Conservation (phyloP, 2,888 invertebrate genomes). For the Hemistola chrysoprasaria region DNA sequence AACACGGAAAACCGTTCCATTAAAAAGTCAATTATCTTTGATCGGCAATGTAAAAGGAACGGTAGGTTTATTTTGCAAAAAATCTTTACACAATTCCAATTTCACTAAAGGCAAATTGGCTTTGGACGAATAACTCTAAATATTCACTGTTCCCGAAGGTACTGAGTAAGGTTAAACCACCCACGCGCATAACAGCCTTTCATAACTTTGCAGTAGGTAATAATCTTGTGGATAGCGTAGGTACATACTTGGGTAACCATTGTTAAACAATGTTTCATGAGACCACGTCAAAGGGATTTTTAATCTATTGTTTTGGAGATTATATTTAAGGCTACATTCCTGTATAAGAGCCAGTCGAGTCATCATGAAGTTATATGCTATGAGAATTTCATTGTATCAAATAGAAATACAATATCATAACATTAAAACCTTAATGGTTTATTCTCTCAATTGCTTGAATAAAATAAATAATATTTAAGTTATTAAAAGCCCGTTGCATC, state of each 20-base stretch:
- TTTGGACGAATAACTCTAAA: slow-evolving; percentile 40
- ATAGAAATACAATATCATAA: too few relatives aligned
- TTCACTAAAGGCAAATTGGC: slow-evolving; percentile 24
- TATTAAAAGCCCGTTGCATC: too few relatives aligned
- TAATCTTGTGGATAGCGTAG: slow-evolving; percentile 34
- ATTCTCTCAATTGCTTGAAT: too few relatives aligned
- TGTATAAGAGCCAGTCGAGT: too few relatives aligned
- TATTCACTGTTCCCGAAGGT: slow-evolving; percentile 46
- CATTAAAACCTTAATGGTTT: too few relatives aligned
- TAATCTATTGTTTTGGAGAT: slow-evolving; percentile 3
- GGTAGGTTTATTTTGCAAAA: slow-evolving; percentile 5
- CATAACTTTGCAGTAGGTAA: slow-evolving; percentile 44
- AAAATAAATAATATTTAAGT: too few relatives aligned
- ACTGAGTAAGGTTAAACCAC: slow-evolving; percentile 41
- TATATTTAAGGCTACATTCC: background rate
- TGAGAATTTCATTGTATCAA: too few relatives aligned
- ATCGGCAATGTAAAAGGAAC: background rate
- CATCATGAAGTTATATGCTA: too few relatives aligned
- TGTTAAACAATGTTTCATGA: slow-evolving; percentile 25
- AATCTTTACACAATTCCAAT: slow-evolving; percentile 25
- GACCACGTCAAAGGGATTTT: slow-evolving; percentile 7
- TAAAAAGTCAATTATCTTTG: background rate
- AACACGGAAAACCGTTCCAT: background rate
- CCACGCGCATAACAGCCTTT: slow-evolving; percentile 42
- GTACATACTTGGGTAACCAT: slow-evolving; percentile 28